Evolutionary conservation across 2,888 invertebrate genomes (phyloP), one percentile per base, ranked within the genome.

Genomic region (Melanchra persicariae): DNA sequence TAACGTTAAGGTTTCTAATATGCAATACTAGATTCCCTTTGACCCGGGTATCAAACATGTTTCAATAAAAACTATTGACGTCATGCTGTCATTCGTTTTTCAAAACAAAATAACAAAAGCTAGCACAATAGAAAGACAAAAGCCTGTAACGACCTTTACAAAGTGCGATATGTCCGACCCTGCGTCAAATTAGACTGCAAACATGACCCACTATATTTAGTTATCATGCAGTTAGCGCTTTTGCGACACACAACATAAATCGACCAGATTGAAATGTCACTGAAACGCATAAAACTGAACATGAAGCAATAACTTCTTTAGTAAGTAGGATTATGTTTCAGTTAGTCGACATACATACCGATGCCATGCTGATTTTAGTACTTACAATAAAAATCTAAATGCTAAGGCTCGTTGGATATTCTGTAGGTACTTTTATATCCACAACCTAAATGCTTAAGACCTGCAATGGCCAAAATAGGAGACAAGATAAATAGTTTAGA

Each of bases 211-310:
- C 77, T 84, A 79, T 22, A 65, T 58, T 62, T 78, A 61, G 58
- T 88, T 87, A 87, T 77, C 89, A 69, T 37, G n/a, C 81, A 55
- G 82, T 90, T 89, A 89, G 79, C 86, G 81, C 84, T 49, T 84
- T 71, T 54, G 80, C 71, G 88, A 83, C 83, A 89, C 47, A 68
- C 4, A 17, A 66, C 71, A 62, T 1, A 34, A 51, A 52, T 47
- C 69, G 70, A 74, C 22, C 19, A 47, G 10, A 64, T 54, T 17
- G 6, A 54, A 69, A 47, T 63, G 59, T 7, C 34, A 55, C 17
- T 64, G 43, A 51, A 51, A 67, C n/a, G 9, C 9, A 52, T 1
- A 30, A 19, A 55, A 54, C 30, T 30, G 4, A 0, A 2, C 17
- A 4, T 15, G 19, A 51, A 70, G 6, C 19, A 19, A 17, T 51